A percentile compares a stretch with the other conserved stretches of the same genome.
Evolutionary conservation across 2,797 vertebrate genomes (phyloP).

Genomic region (Podarcis lilfordi): DNA sequence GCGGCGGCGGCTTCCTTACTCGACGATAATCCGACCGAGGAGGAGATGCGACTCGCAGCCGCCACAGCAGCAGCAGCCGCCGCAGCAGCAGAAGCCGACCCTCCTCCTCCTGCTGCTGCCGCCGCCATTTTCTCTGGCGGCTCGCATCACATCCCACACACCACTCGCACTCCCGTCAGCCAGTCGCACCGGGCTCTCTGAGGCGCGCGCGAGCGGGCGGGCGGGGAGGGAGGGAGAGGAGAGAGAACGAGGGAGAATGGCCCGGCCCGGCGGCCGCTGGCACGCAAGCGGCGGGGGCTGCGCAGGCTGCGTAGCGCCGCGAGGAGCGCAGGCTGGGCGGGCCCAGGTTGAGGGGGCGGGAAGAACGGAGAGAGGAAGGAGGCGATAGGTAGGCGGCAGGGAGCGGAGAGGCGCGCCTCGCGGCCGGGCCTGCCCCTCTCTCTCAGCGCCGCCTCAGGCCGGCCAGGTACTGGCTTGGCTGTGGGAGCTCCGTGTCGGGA

Average conservation of each 20-base stretch:
- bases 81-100: slow-evolving; percentile 39
- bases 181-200: slow-evolving; percentile 47
- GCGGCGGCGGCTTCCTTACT: slow-evolving; percentile 57
- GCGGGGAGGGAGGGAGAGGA: slow-evolving; percentile 45
- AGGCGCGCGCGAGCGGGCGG: neutral
- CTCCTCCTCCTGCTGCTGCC: slow-evolving; percentile 16
- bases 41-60: slow-evolving; percentile 83
- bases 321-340: neutral
- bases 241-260: slow-evolving; percentile 36
- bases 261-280: slow-evolving; percentile 11
- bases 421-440: too few relatives aligned
- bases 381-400: neutral
- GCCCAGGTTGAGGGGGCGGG: neutral
- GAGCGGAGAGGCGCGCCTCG: neutral
- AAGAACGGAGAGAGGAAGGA: neutral
- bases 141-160: slow-evolving; percentile 70
- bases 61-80: slow-evolving; percentile 78
- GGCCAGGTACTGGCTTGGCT: neutral
- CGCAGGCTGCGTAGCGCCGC: slow-evolving; percentile 24
- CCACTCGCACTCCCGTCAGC: slow-evolving; percentile 58
- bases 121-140: slow-evolving; percentile 89
- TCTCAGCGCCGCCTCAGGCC: neutral
- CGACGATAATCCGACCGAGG: slow-evolving; percentile 78
- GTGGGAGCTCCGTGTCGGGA: neutral
- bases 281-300: slow-evolving; percentile 60